Conservation (phyloP, 2,888 invertebrate genomes). For the Leucozona laternaria region DNA sequence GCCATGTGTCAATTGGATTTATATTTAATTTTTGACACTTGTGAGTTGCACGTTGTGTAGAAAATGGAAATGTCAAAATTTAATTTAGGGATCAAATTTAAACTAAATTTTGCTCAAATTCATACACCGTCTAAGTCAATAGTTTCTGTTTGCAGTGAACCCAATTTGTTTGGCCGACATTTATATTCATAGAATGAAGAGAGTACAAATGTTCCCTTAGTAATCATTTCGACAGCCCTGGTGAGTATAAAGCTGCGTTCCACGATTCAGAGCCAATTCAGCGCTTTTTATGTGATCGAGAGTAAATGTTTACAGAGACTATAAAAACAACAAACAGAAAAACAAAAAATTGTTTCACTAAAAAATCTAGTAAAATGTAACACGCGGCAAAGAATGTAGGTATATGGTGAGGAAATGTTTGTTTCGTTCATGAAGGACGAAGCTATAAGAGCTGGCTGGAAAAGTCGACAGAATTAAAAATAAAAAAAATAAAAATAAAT, state of each 20-base stretch:
- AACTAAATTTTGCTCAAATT: no score
- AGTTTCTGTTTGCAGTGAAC: no score
- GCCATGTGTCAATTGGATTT: no score
- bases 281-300: constrained; percentile 59
- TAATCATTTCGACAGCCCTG: neutral
- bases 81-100: no score
- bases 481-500: neutral
- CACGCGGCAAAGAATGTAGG: constrained; percentile 65
- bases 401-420: constrained; percentile 27
- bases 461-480: constrained; percentile 38
- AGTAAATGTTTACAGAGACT: constrained; percentile 40
- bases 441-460: constrained; percentile 19
- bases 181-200: neutral
- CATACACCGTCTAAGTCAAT: no score
- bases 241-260: neutral
- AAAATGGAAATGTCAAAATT: no score
- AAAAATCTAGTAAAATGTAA: constrained; percentile 65
- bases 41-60: no score
- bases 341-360: neutral
- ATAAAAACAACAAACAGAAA: neutral
- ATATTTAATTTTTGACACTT: no score
- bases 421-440: constrained; percentile 17
- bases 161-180: no score
- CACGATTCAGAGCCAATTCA: neutral
- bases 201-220: neutral